phyloP scores from a whole-genome alignment of 2,113 vertebrate genomes.

The Phocoena sinus region DNA sequence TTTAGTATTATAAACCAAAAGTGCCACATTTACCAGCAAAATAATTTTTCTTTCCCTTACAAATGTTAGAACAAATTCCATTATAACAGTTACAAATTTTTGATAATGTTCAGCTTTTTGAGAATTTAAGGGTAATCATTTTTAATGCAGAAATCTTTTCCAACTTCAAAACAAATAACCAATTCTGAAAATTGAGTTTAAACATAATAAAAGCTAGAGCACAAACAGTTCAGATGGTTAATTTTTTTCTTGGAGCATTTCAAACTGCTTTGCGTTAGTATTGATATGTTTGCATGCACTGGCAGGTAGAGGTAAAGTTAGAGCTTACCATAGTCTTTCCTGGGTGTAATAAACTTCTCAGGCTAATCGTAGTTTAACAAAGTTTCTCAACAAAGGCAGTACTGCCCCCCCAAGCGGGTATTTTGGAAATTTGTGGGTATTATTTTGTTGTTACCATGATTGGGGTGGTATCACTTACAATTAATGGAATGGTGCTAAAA shows the following conservation, averaged over 20 bases:
- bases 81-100: background rate
- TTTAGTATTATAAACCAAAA: background rate
- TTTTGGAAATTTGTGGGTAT: background rate
- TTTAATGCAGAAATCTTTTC: background rate
- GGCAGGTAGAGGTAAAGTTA: background rate
- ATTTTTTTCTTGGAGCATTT: background rate
- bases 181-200: constrained; percentile 7
- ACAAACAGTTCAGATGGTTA: background rate
- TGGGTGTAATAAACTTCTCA: background rate
- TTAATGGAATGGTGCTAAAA: background rate
- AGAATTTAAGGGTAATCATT: background rate
- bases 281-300: background rate
- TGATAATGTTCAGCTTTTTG: background rate
- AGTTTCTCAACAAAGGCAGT: constrained; percentile 17
- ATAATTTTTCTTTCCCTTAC: background rate
- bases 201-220: background rate
- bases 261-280: background rate
- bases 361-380: background rate
- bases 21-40: background rate
- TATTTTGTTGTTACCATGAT: background rate
- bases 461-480: background rate
- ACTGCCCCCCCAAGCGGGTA: constrained; percentile 37
- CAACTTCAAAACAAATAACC: background rate
- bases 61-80: background rate
- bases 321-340: background rate